A percentile compares a stretch with the other conserved stretches of the same genome.
Conservation (phyloP, 2,113 vertebrate species). For the Cinclus mexicanus region DNA sequence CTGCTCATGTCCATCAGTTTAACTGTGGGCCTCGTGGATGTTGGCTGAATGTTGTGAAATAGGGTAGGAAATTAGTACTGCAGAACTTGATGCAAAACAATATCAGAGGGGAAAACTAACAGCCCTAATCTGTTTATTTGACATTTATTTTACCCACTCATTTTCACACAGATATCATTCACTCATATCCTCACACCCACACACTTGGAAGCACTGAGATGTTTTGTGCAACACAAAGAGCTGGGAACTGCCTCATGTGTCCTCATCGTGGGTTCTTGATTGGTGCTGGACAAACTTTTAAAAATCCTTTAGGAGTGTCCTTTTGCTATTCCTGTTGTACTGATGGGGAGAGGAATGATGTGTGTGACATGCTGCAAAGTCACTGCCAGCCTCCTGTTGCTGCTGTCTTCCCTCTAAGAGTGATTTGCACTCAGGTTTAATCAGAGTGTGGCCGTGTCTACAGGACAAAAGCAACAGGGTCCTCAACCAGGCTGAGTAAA, state of each 20-base stretch:
- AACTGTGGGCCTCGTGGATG: background rate
- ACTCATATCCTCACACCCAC: background rate
- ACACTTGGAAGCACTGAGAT: background rate
- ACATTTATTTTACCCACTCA: background rate
- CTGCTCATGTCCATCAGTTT: background rate
- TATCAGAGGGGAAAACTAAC: background rate
- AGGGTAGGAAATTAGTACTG: background rate
- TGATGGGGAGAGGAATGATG: background rate
- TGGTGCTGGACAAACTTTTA: background rate
- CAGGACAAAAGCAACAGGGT: background rate
- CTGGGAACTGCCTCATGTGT: background rate
- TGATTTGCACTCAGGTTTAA: background rate
- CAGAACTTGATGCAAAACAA: background rate
- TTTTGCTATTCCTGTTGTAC: background rate
- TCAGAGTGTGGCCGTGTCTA: background rate
- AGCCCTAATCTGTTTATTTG: background rate
- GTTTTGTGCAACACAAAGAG: background rate
- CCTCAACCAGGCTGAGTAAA: background rate
- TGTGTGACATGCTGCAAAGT: background rate
- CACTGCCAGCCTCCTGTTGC: background rate
- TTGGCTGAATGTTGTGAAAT: background rate
- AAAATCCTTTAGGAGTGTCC: background rate
- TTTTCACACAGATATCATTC: background rate
- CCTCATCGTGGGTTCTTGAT: background rate
- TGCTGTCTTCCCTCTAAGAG: background rate